These are phyloP conservation scores for Turritopsis dohrnii DNA, from an alignment of 30 jellyfish, hydroid and myxozoan species.

Conservation along the genomic window DNA sequence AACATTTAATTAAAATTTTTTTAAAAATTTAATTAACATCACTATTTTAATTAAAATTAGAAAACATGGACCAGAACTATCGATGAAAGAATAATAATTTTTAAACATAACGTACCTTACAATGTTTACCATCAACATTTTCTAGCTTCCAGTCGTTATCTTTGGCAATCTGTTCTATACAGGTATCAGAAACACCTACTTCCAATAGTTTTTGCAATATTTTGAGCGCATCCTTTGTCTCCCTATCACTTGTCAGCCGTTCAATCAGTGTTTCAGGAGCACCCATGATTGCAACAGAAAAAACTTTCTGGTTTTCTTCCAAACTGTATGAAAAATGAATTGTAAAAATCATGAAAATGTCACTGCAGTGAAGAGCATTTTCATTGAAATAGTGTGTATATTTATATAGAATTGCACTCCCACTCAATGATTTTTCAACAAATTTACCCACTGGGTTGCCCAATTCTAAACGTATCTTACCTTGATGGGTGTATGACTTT, in stretches of 20 bases:
- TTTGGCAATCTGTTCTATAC: not conserved
- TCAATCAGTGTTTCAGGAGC: constrained; percentile 52
- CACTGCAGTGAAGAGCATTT: not conserved
- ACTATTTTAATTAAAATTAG: too few relatives aligned
- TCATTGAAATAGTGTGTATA: not conserved
- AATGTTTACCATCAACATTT: not conserved
- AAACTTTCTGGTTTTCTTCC: constrained; percentile 16
- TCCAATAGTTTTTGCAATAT: not conserved
- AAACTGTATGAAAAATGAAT: not conserved
- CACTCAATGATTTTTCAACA: not conserved
- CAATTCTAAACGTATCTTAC: not conserved
- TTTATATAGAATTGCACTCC: too few relatives aligned
- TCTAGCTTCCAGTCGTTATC: not conserved
- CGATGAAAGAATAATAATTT: too few relatives aligned
- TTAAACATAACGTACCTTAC: not conserved
- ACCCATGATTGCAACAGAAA: constrained; percentile 56
- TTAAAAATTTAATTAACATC: too few relatives aligned
- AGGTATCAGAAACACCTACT: not conserved
- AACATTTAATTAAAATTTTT: too few relatives aligned
- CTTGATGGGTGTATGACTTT: constrained; percentile 46
- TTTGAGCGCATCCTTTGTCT: constrained; percentile 12
- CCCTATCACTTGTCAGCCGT: constrained; percentile 40
- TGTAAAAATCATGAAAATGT: too few relatives aligned
- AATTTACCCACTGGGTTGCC: not conserved
- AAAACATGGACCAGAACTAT: too few relatives aligned